Evolutionary conservation across 2,113 vertebrate species (phyloP), one percentile per base, ranked within the genome.

Genomic region (Rhynchomys soricoides): DNA sequence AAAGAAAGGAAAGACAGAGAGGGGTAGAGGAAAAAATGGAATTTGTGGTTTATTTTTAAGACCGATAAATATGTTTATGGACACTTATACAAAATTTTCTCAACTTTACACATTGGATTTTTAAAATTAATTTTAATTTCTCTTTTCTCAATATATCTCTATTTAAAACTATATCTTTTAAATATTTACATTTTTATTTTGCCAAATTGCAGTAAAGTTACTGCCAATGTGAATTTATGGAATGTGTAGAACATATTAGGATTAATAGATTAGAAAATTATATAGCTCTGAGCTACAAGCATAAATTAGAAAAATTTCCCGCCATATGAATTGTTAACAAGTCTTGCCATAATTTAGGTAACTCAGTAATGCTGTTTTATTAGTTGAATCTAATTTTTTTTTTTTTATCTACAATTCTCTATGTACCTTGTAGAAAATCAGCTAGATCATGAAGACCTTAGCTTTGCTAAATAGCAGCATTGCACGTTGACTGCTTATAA

Each of bases 261-360:
- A 62, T 86, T 92, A 82, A 89, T 57, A 90, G 89, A 66, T 93
- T 93, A 77, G 62, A 83, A 45, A 95, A 88, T 83, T 94, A 91
- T 94, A 17, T 90, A 64, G 29, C 77, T 96, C 83, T 92, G 50
- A 94, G n/a, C 62, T 70, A 48, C 34, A 87, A 40, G 57, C 89
- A 90, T 92, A 66, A 96, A 94, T 77, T n/a, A 59, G 62, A 95
- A 90, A 19, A 21, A 62, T 81, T 90, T 79, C 93, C n/a, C 1
- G 86, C 73, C 26, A 2, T 71, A 21, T 68, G 34, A 48, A 66
- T 43, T 8, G 29, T 86, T 66, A 66, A 29, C 29, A 34, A 64
- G 16, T 48, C 7, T 12, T 64, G 34, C 37, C 37, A 40, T 73
- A 57, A 73, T 89, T 96, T 82, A 89, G 74, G 34, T 86, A 82